Evolutionary conservation across 2,888 invertebrate genomes (phyloP), one percentile per base, ranked within the genome.

Genomic region (Choristoneura rosaceana): DNA sequence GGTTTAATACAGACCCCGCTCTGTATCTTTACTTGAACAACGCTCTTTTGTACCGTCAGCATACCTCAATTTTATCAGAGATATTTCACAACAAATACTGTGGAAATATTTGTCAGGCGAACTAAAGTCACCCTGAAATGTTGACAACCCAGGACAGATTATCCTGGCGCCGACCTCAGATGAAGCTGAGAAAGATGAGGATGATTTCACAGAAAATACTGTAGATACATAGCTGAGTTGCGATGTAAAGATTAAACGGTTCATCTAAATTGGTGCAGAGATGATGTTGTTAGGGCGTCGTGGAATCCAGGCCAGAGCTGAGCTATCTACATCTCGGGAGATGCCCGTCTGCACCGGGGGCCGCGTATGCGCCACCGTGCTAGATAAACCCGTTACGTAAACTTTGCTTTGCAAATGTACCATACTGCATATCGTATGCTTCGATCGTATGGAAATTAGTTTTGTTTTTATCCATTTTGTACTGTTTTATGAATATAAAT

Each of bases 311-410:
- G 41, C 45, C 70, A 25, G 70, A 64, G 17, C 64, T 65, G 70
- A 34, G 17, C 64, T 70, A 59, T 70, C 64, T 64, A 59, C 38
- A 65, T 59, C 70, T 59, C 14, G 15, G 62, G 15, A 61, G 55
- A 43, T 55, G 17, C 61, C 50, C 15, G 55, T 4, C 55, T 8
- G 55, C 12, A 10, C 10, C 25, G 25, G 15, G 5, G 8, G 17
- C 47, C n/a, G 52, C 15, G 17, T 8, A 17, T 17, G 15, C 17
- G 55, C 55, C 10, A 25, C 25, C 25, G 55, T 3, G 17, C 12
- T 55, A 55, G 17, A 55, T 55, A 55, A 25, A 55, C 55, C 12
- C 47, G 14, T 47, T n/a, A 47, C 47, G 25, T 12, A 25, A 17
- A 55, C 55, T 10, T 25, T 25, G 55, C 12, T 25, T 55, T 25